Conservation (phyloP, 2,888 invertebrate genomes). For the Subacronicta megacephala region DNA sequence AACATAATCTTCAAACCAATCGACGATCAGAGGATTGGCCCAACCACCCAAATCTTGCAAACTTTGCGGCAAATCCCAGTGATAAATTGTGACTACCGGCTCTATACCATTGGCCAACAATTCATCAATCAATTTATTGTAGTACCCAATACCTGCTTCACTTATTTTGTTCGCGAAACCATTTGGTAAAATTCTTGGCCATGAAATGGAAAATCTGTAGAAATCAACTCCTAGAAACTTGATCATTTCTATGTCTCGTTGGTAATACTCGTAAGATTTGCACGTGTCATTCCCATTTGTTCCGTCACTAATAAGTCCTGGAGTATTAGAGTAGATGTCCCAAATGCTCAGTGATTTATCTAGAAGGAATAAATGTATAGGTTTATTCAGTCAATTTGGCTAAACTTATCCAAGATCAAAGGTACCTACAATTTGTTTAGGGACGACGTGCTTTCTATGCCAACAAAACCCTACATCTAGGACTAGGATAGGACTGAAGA, state of each 20-base stretch:
- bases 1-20: conserved; percentile 87
- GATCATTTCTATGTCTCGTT: conserved; percentile 86
- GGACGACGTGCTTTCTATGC: too few species aligned
- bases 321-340: conserved; percentile 88
- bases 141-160: conserved; percentile 90
- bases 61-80: conserved; percentile 89
- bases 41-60: conserved; percentile 90
- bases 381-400: too few species aligned
- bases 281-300: conserved; percentile 90
- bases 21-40: conserved; percentile 79
- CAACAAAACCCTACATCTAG: too few species aligned
- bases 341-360: conserved; percentile 90
- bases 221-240: conserved; percentile 83
- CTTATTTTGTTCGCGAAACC: conserved; percentile 89
- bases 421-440: too few species aligned
- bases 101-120: conserved; percentile 89
- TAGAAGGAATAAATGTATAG: conserved; percentile 41
- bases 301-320: conserved; percentile 84
- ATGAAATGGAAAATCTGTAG: conserved; percentile 90
- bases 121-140: conserved; percentile 90
- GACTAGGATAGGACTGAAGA: too few species aligned
- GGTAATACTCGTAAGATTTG: conserved; percentile 90
- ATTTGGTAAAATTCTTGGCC: conserved; percentile 91
- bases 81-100: conserved; percentile 90
- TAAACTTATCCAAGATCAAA: too few species aligned